phyloP scores from a whole-genome alignment of 2,888 invertebrate genomes.

The Lasioglossum calceatum region DNA sequence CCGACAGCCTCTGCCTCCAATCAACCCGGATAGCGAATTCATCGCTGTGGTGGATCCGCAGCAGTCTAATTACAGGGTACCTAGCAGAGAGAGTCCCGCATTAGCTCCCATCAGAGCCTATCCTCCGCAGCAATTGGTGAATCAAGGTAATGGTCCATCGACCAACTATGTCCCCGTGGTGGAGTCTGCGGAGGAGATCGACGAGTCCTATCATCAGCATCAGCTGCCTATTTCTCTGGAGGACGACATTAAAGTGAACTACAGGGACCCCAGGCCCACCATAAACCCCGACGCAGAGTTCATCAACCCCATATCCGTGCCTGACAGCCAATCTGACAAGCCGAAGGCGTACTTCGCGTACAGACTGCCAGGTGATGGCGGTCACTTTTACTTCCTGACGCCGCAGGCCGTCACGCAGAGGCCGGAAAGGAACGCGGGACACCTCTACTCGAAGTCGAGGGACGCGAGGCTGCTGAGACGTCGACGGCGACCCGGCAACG shows the following conservation, averaged over 20 bases:
- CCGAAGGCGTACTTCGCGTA: conserved; percentile 89
- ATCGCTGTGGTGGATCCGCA: conserved; percentile 76
- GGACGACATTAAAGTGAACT: conserved; percentile 87
- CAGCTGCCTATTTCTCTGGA: conserved; percentile 77
- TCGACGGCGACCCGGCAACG: conserved; percentile 74
- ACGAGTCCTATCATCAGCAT: conserved; percentile 42
- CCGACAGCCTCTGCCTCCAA: conserved; percentile 87
- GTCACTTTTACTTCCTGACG: conserved; percentile 92
- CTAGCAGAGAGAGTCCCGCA: conserved; percentile 29
- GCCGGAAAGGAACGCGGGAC: conserved; percentile 73
- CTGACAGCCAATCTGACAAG: conserved; percentile 71
- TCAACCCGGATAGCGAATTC: conserved; percentile 88
- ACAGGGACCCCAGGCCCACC: conserved; percentile 86
- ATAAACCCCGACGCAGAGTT: conserved; percentile 87
- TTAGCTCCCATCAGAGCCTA: conserved; percentile 57
- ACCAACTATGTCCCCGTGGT: conserved; percentile 73
- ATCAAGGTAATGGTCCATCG: conserved; percentile 46
- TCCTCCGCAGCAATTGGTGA: conserved; percentile 31
- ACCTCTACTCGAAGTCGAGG: conserved; percentile 75
- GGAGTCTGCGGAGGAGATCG: conserved; percentile 65
- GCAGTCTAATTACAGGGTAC: conserved; percentile 55
- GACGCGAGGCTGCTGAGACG: conserved; percentile 76
- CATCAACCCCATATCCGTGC: conserved; percentile 81
- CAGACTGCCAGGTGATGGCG: conserved; percentile 90
- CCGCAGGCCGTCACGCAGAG: conserved; percentile 87